phyloP scores from a whole-genome alignment of 2,888 invertebrate species.

The Chrysina gloriosa region DNA sequence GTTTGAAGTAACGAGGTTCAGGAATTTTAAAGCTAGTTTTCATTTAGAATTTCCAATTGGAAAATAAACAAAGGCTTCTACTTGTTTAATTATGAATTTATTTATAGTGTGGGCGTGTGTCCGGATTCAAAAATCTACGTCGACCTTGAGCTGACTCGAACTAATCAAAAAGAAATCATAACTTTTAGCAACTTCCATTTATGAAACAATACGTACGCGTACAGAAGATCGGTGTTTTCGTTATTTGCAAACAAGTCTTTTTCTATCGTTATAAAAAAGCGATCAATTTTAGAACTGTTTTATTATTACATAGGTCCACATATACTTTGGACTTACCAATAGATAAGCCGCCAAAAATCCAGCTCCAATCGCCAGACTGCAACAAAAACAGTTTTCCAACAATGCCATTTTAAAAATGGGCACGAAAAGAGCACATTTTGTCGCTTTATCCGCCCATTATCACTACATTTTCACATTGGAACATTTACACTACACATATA shows the following conservation, averaged over 20 bases:
- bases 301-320: not conserved
- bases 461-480: constrained; percentile 33
- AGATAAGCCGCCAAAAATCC: constrained; percentile 66
- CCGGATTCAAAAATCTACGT: constrained; percentile 19
- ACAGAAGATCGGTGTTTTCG: not conserved
- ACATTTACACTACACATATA: constrained; percentile 15
- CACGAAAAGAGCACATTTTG: constrained; percentile 27
- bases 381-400: constrained; percentile 65
- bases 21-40: not conserved
- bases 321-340: constrained; percentile 60
- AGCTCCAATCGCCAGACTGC: constrained; percentile 65
- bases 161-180: constrained; percentile 8
- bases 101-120: constrained; percentile 23
- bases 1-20: too few relatives aligned
- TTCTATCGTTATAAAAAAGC: too few relatives aligned
- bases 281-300: not conserved
- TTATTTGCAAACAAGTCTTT: not conserved
- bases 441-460: not conserved
- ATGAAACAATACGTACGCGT: too few relatives aligned
- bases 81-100: not conserved
- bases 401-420: constrained; percentile 60
- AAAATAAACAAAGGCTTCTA: not conserved
- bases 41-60: not conserved
- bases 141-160: constrained; percentile 17
- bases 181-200: too few relatives aligned